Evolutionary conservation across 1,140 invertebrate genomes (phyloP), one percentile per base, ranked within the genome.

Genomic region (Archegozetes longisetosus): DNA sequence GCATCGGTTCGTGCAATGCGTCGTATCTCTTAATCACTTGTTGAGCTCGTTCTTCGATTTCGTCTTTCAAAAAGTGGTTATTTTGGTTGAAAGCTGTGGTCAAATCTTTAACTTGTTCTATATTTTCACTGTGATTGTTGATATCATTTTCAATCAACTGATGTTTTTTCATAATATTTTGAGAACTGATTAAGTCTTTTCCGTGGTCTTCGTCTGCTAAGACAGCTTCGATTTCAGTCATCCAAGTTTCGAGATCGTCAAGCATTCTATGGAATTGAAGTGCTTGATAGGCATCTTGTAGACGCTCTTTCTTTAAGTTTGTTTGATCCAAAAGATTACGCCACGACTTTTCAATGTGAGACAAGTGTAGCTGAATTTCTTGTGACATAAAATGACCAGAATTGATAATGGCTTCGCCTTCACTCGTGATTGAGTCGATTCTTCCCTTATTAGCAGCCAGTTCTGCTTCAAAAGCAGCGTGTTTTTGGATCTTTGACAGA

Each of bases 381-480:
- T 88, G 83, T 28, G 82, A 81, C 64, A 94, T 83, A 70, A 98
- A 94, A 3, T 95, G 95, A 72, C 98, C 98, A 67, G 89, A 85
- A 68, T 84, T 82, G 65, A 92, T 84, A 27, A 97, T 75, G 63
- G 89, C 86, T 67, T 92, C 82, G 23, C 89, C 91, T 52, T 88
- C 84, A 70, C 87, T 82, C 71, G 91, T 84, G 26, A 98, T 79
- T 64, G 89, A 84, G 55, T 85, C 80, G 1, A 99, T 75, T 60
- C 94, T 80, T 71, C 98, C 92, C 74, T 98, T 98, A 72, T 99
- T 99, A 27, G 95, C 89, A 0, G 85, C 88, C 65, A 99, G 94
- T 76, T 99, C 96, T 0, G 93, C 90, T 74, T 98, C 94, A 75
- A 98, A 99, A 0, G 95, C 96, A 74, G 98, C 92, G 76, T 99